Base-by-base conservation (phyloP, 2,113 vertebrate species). In the Zapus hudsonius region DNA sequence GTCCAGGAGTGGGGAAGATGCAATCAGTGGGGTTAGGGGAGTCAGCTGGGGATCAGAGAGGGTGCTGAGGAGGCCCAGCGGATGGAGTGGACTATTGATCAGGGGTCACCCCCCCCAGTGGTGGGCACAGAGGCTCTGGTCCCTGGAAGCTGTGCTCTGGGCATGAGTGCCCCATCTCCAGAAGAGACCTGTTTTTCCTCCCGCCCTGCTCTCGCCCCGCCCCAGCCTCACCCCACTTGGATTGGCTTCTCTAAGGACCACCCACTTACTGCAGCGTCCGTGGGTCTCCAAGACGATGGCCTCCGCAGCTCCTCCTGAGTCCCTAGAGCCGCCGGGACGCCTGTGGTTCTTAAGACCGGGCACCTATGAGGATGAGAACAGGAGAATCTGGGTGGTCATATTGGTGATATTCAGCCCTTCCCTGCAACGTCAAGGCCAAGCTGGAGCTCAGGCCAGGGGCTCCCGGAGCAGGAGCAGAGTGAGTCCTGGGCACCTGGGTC, bases 371-470 rank as follows among this genome's bases (percentile, higher is more conserved):
- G 96, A 95, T 1, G 33, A 89, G 19, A 0, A 1, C 0, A 36
- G 22, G 3, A 73, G 33, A 66, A 13, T 6, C 16, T 94, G 93
- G 94, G 19, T 64, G 33, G 20, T 36, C 0, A 2, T 15, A 59
- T 33, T 10, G 0, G 0, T 59, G 31, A 1, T 1, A 4, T 0
- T 36, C 2, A 8, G 0, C n/a, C 25, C 44, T 8, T 4, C 16
- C 16, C 2, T 2, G 2, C 4, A 2, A 20, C 2, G 2, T 85
- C 0, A 0, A 23, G 2, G 2, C 42, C 47, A 8, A 5, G 5
- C 19, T 20, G 0, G 23, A 4, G 70, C 44, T 70, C 63, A 61
- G 59, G 59, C 25, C 36, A 20, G 22, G 22, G 66, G 23, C 5
- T 70, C 44, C 29, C 33, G 42, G 7, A 4, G 52, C 4, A 0